These are phyloP conservation scores for Vireo griseus DNA, from an alignment of 2,797 vertebrate species.

Conservation along the genomic window DNA sequence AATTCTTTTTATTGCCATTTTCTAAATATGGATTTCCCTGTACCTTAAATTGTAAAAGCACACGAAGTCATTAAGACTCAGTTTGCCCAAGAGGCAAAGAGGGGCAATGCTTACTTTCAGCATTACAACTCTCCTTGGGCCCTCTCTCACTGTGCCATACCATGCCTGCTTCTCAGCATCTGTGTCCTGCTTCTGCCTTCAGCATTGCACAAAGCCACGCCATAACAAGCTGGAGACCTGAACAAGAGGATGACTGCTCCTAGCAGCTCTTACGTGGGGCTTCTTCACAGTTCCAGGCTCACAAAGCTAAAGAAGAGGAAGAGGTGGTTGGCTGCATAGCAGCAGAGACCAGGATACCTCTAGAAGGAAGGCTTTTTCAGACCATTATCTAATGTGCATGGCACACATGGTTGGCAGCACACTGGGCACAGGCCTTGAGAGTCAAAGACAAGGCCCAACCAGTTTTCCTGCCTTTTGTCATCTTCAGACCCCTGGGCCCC, in stretches of 20 bases:
- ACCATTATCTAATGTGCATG: neutral
- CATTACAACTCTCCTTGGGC: neutral
- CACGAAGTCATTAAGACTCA: neutral
- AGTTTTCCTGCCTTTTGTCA: neutral
- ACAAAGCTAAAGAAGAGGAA: neutral
- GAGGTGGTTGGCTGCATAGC: neutral
- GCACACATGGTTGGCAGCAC: neutral
- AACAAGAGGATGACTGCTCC: neutral
- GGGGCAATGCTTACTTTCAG: neutral
- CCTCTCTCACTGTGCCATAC: neutral
- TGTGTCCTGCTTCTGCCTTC: neutral
- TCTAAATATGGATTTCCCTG: neutral
- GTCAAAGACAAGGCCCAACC: neutral
- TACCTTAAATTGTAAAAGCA: neutral
- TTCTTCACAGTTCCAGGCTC: neutral
- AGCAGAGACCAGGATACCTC: neutral
- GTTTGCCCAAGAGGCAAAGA: neutral
- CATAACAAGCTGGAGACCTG: neutral
- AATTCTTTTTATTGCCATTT: neutral
- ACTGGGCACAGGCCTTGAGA: neutral
- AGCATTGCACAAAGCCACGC: neutral
- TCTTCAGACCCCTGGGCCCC: neutral
- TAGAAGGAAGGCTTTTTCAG: neutral
- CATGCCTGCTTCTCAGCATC: neutral
- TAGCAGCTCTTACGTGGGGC: neutral